Evolutionary conservation across 2,888 invertebrate species (phyloP), one percentile per base, ranked within the genome.

Genomic region (Trachelus stipa): DNA sequence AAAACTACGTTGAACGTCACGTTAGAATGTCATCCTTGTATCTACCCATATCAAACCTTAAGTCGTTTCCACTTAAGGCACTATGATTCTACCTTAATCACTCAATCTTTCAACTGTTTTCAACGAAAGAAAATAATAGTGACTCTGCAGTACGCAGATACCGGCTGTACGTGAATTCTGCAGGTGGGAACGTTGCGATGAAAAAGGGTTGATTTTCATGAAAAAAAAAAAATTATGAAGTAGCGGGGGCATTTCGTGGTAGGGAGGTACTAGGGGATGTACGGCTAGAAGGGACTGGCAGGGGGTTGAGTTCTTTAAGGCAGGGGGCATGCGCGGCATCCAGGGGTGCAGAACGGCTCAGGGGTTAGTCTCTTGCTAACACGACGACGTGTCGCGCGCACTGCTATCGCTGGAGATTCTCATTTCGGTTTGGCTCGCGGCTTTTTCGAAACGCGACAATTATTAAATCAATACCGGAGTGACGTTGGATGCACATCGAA

Each of bases 331-430:
- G 90, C 90, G 89, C 90, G 86, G 85, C 85, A 84, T 87, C 87
- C 88, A 85, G 88, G 88, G 89, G 87, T 87, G 87, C 86, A 87
- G 87, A 85, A 83, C 85, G 84, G 85, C 85, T 86, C 86, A 86
- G 87, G 87, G 87, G 87, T 90, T 88, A 91, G 90, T 91, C 88
- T 88, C 88, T 87, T 87, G 87, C 87, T 87, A 89, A 88, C 90
- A 87, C 85, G 86, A 88, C 90, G 86, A 84, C 87, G 87, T 82
- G 85, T 77, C 83, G 86, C 85, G 86, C 83, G 87, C 81, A 85
- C 73, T 30, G 73, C 31, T 73, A 73, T 33, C 35, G 73, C 35
- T 33, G n/a, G 71, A 33, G 71, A 33, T 30, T 69, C 33, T 30
- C 71, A 12, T 31, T 69, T 69, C 71, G 71, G 33, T 69, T 30